A percentile compares a stretch with the other conserved stretches of the same genome.
phyloP scores from a whole-genome alignment of 92 coral and sea anemone genomes.

The Meandrina meandrites region DNA sequence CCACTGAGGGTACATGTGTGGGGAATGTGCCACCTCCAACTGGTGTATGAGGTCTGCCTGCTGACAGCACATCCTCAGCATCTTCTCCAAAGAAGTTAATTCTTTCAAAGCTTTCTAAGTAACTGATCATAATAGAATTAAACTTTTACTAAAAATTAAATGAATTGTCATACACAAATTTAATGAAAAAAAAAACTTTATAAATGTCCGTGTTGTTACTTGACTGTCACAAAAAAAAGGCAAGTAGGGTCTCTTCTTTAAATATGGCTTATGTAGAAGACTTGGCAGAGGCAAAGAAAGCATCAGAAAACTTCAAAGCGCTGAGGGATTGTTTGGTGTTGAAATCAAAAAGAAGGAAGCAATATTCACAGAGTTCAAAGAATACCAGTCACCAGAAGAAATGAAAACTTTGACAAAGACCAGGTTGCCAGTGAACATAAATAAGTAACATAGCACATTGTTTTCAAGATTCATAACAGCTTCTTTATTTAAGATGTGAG shows the following conservation, averaged over 20 bases:
- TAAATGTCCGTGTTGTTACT: not conserved
- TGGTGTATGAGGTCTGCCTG: constrained; percentile 87
- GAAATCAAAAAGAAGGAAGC: not conserved
- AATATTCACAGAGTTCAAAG: no score
- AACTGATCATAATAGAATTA: constrained; percentile 1
- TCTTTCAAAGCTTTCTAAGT: constrained; percentile 86
- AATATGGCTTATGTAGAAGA: not conserved
- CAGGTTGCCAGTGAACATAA: no score
- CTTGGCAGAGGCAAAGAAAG: not conserved
- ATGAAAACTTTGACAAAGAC: no score
- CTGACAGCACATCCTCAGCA: constrained; percentile 81
- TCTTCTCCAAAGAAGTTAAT: constrained; percentile 96
- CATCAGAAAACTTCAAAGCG: not conserved
- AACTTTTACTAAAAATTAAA: not conserved
- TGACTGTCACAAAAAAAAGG: not conserved
- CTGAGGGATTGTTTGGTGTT: not conserved
- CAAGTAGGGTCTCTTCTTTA: not conserved
- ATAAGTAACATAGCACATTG: no score
- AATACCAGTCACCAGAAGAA: no score
- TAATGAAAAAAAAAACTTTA: not conserved
- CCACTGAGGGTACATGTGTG: constrained; percentile 18
- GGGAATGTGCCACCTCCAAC: constrained; percentile 44
- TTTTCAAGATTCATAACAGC: no score
- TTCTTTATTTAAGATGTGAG: no score
- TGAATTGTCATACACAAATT: not conserved